Evolutionary conservation across 2,797 vertebrate species (phyloP).

Genomic region (Staurois parvus): DNA sequence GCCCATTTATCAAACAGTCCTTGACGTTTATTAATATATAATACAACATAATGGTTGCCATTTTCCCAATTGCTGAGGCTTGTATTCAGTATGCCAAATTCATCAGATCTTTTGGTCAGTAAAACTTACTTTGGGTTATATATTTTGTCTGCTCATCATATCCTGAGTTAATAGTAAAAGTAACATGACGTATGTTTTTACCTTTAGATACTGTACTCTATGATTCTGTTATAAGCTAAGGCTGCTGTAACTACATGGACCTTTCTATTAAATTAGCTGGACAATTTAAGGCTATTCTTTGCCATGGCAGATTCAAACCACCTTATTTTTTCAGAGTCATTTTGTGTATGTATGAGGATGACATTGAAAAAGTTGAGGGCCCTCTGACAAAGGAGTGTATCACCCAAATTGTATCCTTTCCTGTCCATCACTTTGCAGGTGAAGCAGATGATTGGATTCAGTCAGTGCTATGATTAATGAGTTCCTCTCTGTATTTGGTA

Average conservation of each 20-base stretch:
- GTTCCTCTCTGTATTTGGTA: conserved; percentile 97
- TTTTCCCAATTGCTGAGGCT: neutral
- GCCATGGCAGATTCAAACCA: conserved; percentile 75
- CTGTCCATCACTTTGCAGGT: conserved; percentile 98
- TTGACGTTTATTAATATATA: too few relatives aligned
- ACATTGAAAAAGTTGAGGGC: conserved; percentile 86
- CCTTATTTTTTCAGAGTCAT: conserved; percentile 80
- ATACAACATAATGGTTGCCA: too few relatives aligned
- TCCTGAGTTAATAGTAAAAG: conserved; percentile 61
- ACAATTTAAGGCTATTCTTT: conserved; percentile 61
- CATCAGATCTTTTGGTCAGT: neutral
- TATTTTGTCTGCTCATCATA: neutral
- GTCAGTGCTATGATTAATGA: conserved; percentile 99
- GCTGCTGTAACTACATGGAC: conserved; percentile 53
- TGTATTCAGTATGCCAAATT: neutral
- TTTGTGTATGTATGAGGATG: conserved; percentile 75
- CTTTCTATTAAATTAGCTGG: conserved; percentile 54
- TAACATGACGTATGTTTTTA: conserved; percentile 62
- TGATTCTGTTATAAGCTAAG: conserved; percentile 59
- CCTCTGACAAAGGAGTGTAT: conserved; percentile 81
- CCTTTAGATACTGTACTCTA: conserved; percentile 59
- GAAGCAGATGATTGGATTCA: conserved; percentile 99
- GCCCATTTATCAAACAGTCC: too few relatives aligned
- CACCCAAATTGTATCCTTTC: conserved; percentile 93
- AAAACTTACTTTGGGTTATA: too few relatives aligned